Conservation (phyloP, 2,113 vertebrate species). For the Murina feae region DNA sequence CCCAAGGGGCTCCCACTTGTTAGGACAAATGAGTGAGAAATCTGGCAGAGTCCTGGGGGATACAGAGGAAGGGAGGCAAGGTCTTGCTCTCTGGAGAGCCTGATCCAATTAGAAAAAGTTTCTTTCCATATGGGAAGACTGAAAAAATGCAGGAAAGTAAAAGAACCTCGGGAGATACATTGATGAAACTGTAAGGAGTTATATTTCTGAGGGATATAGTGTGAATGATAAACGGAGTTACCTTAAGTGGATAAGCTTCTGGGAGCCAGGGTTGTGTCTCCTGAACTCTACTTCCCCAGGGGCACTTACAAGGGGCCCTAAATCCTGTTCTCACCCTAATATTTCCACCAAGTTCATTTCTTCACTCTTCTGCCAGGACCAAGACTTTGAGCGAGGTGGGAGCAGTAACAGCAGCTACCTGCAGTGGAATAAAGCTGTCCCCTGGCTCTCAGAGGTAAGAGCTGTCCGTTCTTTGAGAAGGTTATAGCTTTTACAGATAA, state of each 20-base stretch:
- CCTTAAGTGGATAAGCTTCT: not conserved
- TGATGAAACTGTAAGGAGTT: not conserved
- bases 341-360: not conserved
- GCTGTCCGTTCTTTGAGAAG: not conserved
- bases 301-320: not conserved
- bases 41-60: not conserved
- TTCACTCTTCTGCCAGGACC: conserved; percentile 48
- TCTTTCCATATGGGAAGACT: not conserved
- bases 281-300: not conserved
- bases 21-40: not conserved
- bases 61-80: not conserved
- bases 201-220: not conserved
- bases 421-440: conserved; percentile 66
- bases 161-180: rapidly evolving
- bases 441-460: conserved; percentile 74
- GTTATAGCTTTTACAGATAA: not conserved
- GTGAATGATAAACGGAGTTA: not conserved
- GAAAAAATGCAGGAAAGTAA: not conserved
- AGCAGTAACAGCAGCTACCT: conserved; percentile 57
- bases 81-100: not conserved
- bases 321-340: not conserved
- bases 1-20: not conserved
- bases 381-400: not conserved
- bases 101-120: not conserved
- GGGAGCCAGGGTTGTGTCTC: not conserved